Evolutionary conservation across 2,888 invertebrate genomes (phyloP), one percentile per base, ranked within the genome.

Genomic region (Acanthacorydalis orientalis): DNA sequence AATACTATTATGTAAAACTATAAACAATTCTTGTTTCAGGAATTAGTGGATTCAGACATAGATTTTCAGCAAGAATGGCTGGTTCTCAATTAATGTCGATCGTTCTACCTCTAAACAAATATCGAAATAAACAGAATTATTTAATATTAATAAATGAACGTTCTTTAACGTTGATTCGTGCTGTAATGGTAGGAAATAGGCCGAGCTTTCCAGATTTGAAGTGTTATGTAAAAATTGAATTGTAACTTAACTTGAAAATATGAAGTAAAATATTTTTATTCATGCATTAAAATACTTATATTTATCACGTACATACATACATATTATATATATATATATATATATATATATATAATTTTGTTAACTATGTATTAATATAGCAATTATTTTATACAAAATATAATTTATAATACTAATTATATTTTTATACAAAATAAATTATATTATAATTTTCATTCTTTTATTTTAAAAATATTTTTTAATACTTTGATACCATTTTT

Each of bases 151-250:
- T 68, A 8, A 49, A 64, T 37, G 56, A 57, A 31, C 64, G 65
- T 46, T 58, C 55, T 53, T 51, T 71, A 40, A 60, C 50, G 33
- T 55, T 71, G 40, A 48, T 71, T 15, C 58, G 67, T 54, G 65
- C 68, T 32, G 57, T 64, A 44, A 70, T 70, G 69, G 55, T 63
- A 38, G 71, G 70, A 1, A 64, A 64, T 48, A 60, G 56, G 53
- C 53, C 65, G 9, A 56, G 14, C 42, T 10, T 31, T 12, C 33
- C 37, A 10, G 16, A 23, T 38, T 38, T 38, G 11, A 38, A 12
- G 2, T 9, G 14, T 3, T 14, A 38, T 14, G 15, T 12, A 2
- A 15, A 38, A 38, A 9, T 2, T 38, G 38, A 15, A 37, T 12
- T 12, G 37, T 15, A 38, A 38, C 12, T 38, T 9, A 38, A 38